These are phyloP conservation scores for Conus betulinus DNA, from an alignment of 1,140 invertebrate genomes.

Conservation along the genomic window DNA sequence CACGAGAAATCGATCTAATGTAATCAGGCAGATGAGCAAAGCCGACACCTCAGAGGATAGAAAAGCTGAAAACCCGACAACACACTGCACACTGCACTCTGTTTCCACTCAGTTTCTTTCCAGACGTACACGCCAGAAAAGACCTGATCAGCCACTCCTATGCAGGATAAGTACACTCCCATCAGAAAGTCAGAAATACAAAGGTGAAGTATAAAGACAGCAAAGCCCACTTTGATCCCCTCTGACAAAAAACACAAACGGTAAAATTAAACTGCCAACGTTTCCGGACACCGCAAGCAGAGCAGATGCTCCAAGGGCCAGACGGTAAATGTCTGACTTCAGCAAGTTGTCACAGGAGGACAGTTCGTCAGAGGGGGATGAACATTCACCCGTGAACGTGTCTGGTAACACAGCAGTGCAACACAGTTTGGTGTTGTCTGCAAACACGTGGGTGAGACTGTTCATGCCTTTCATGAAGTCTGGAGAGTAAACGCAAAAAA, in stretches of 20 bases:
- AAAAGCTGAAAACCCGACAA: conserved; percentile 58
- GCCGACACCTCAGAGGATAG: conserved; percentile 60
- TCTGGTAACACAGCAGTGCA: neutral
- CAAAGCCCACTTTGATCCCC: conserved; percentile 42
- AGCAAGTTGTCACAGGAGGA: conserved; percentile 35
- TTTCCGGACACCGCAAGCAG: conserved; percentile 47
- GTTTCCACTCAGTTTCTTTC: conserved; percentile 52
- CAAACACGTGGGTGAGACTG: neutral
- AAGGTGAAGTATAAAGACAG: conserved; percentile 52
- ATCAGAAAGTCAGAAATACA: conserved; percentile 61
- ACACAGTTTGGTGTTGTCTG: neutral
- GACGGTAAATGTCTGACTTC: conserved; percentile 28
- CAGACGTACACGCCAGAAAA: conserved; percentile 57
- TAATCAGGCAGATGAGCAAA: conserved; percentile 54
- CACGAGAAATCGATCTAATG: conserved; percentile 53
- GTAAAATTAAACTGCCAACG: conserved; percentile 40
- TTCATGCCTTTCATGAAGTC: neutral
- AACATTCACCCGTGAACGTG: neutral
- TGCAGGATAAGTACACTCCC: conserved; percentile 65
- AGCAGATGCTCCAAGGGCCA: conserved; percentile 44
- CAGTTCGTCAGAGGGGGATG: neutral
- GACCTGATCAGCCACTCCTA: conserved; percentile 57
- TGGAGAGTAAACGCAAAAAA: neutral
- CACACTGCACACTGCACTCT: conserved; percentile 48
- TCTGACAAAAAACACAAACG: conserved; percentile 14